A percentile compares a stretch with the other conserved stretches of the same genome.
These are phyloP conservation scores for Xenus cinereus DNA, from an alignment of 2,113 vertebrate genomes.

Conservation along the genomic window DNA sequence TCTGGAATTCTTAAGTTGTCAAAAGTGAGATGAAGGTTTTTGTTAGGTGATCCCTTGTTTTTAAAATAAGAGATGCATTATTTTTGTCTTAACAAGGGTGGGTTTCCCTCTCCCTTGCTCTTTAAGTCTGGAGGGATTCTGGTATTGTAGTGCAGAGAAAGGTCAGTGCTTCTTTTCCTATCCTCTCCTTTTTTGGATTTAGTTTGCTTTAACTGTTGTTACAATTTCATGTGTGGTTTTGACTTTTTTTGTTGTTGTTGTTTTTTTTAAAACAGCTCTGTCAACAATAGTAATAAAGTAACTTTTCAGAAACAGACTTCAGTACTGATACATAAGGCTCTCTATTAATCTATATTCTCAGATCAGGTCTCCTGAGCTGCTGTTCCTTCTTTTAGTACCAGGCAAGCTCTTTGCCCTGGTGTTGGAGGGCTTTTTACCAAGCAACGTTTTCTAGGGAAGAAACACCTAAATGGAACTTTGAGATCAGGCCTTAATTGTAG, in stretches of 20 bases:
- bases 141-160: background rate
- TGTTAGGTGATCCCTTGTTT: background rate
- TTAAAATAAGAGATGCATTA: background rate
- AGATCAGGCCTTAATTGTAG: background rate
- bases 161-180: background rate
- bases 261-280: background rate
- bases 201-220: background rate
- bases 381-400: background rate
- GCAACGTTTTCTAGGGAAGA: background rate
- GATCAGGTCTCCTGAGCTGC: background rate
- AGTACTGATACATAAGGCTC: background rate
- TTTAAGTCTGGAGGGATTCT: background rate
- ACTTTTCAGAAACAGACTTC: background rate
- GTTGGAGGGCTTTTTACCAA: background rate
- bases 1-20: background rate
- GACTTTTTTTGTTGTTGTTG: background rate
- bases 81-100: background rate
- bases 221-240: background rate
- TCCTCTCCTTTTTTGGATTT: background rate
- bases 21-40: background rate
- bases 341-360: background rate
- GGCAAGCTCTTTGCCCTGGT: background rate
- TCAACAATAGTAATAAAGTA: background rate
- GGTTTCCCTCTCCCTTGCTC: background rate
- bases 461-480: background rate